Percentiles rank a stretch among this genome's conserved stretches.
These are phyloP conservation scores for Adelges cooleyi DNA, from an alignment of 1,140 invertebrate genomes.

Conservation along the genomic window DNA sequence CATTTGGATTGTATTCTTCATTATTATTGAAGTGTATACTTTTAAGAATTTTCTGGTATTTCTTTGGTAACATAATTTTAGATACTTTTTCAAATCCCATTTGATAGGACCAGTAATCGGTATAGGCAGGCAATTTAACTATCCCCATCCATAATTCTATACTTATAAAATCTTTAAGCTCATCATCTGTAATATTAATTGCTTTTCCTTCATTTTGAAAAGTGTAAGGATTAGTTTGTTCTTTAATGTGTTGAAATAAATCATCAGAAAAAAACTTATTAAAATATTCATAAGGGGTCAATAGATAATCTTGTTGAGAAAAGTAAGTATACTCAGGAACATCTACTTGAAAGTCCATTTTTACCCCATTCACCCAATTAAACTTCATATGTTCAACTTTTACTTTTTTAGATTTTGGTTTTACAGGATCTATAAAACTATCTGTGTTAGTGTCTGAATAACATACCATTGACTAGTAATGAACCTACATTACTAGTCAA, in stretches of 20 bases:
- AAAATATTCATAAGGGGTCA: conserved; percentile 30
- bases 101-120: conserved; percentile 34
- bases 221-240: conserved; percentile 31
- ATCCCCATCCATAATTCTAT: conserved; percentile 33
- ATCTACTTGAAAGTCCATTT: background rate
- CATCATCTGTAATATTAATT: conserved; percentile 23
- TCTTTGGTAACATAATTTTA: conserved; percentile 35
- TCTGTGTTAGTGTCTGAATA: background rate
- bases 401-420: background rate
- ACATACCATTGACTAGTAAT: too few relatives aligned
- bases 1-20: conserved; percentile 34
- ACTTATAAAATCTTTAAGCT: conserved; percentile 34
- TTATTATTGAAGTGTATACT: conserved; percentile 35
- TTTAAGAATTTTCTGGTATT: conserved; percentile 34
- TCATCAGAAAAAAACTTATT: conserved; percentile 30
- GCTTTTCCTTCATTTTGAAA: conserved; percentile 22
- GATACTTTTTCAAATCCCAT: conserved; percentile 33
- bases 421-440: background rate
- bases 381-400: background rate
- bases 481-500: background rate
- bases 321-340: background rate
- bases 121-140: conserved; percentile 25
- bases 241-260: conserved; percentile 27
- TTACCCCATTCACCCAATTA: background rate
- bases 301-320: background rate